phyloP scores from a whole-genome alignment of 2,888 invertebrate genomes.

The Epistrophella euchroma region DNA sequence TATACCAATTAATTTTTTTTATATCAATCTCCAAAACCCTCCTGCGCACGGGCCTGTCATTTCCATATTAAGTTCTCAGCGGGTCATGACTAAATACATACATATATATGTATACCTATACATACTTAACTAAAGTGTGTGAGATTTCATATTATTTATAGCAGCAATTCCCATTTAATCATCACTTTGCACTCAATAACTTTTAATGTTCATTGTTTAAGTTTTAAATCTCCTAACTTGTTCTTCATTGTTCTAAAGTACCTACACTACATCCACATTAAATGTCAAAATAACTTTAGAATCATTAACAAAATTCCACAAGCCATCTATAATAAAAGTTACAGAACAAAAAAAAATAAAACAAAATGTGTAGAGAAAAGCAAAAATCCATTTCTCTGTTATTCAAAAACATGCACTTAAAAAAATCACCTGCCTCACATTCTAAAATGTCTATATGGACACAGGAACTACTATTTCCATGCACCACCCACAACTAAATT shows the following conservation, averaged over 20 bases:
- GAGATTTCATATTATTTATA: no score
- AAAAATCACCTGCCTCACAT: conserved; percentile 15
- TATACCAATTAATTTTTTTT: no score
- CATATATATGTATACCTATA: no score
- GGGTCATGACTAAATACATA: no score
- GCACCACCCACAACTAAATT: background rate
- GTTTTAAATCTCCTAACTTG: background rate
- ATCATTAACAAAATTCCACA: conserved; percentile 15
- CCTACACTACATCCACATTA: background rate
- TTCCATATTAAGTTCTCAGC: no score
- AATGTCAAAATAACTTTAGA: conserved; percentile 24
- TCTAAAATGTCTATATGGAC: conserved; percentile 3
- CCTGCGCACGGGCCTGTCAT: no score
- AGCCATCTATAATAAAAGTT: conserved; percentile 25
- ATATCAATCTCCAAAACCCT: no score
- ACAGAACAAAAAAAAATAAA: background rate
- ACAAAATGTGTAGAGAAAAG: background rate
- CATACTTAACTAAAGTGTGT: no score
- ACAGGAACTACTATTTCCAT: background rate
- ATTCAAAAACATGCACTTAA: conserved; percentile 63
- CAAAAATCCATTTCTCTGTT: conserved; percentile 33
- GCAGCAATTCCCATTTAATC: no score
- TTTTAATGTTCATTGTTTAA: background rate
- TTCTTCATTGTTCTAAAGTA: conserved; percentile 15
- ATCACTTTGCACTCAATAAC: no score